Evolutionary conservation across 2,113 vertebrate genomes (phyloP).

Genomic region (Planiliza haematocheilus): DNA sequence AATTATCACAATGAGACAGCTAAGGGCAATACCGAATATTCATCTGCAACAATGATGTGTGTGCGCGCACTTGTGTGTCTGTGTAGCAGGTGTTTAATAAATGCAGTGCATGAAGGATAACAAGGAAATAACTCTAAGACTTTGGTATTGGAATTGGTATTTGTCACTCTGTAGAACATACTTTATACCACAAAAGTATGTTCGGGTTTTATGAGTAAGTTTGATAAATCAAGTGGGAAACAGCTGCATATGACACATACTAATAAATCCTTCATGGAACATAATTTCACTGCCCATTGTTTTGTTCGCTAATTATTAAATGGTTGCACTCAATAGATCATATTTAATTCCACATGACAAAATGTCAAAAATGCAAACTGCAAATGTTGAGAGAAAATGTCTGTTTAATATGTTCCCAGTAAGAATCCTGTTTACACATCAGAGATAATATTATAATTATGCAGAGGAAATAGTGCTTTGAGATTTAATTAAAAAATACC

Average conservation of each 20-base stretch:
- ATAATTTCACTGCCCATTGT: background rate
- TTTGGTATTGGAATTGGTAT: background rate
- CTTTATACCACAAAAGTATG: too few relatives aligned
- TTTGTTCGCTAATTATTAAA: background rate
- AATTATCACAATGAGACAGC: slow-evolving; percentile 49
- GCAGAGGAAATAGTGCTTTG: background rate
- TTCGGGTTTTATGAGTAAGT: too few relatives aligned
- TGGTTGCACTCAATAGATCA: too few relatives aligned
- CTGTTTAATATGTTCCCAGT: too few relatives aligned
- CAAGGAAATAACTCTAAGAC: background rate
- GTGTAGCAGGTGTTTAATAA: slow-evolving; percentile 42
- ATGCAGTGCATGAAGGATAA: slow-evolving; percentile 8
- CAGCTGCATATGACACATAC: background rate
- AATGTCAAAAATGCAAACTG: too few relatives aligned
- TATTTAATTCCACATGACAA: background rate
- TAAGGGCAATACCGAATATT: slow-evolving; percentile 57
- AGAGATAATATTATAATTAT: background rate
- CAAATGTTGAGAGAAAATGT: background rate
- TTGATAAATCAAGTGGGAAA: too few relatives aligned
- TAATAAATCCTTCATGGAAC: background rate
- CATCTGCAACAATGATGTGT: slow-evolving; percentile 43
- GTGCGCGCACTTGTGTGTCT: slow-evolving; percentile 25
- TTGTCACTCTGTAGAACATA: background rate
- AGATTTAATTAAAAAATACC: background rate
- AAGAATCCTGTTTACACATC: background rate